Evolutionary conservation across 2,113 vertebrate genomes (phyloP), one percentile per base, ranked within the genome.

Genomic region (Pelvicachromis taeniatus): DNA sequence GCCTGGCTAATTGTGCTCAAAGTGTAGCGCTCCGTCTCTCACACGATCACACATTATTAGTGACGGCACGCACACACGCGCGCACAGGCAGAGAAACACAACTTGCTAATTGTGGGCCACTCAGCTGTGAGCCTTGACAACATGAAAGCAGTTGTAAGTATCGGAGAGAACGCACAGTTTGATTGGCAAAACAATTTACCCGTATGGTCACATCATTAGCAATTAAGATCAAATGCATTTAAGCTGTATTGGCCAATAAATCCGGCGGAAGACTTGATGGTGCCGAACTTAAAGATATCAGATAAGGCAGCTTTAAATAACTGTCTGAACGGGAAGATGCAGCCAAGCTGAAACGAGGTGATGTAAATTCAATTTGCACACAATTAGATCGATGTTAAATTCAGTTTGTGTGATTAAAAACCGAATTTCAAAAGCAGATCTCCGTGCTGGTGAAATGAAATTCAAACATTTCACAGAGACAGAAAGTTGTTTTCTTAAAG

Each of bases 1-100:
- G 95, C 91, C 92, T 85, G 91, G 94, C 95, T 96, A 97, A 96
- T 96, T 96, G 94, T 90, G 94, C 95, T 95, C 90, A 87, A 94
- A 93, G 94, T 95, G 93, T 94, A 84, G 86, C 38, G 90, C 81
- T 92, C 87, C 61, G 85, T 93, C 93, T 93, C 90, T 91, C 87
- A 87, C 89, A 91, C 80, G 78, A 93, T 91, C 89, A 82, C 93
- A 93, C 90, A 53, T 84, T 83, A 93, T 94, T 94, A 93, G 50
- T 84, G 78, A 40, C 65, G 52, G 54, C 83, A 84, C 86, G 79
- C 83, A 38, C 81, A 11, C 35, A 16, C 2, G 26, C 35, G 9
- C 2, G 26, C 86, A 81, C 61, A 63, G 17, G 63, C 45, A 88
- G 53, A 86, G 56, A 88, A 86, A 88, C 86, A n/a, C 12, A 38